Percentiles rank a stretch among this genome's conserved stretches.
phyloP scores from a whole-genome alignment of 2,113 vertebrate genomes.

The Nansenia antarctica region DNA sequence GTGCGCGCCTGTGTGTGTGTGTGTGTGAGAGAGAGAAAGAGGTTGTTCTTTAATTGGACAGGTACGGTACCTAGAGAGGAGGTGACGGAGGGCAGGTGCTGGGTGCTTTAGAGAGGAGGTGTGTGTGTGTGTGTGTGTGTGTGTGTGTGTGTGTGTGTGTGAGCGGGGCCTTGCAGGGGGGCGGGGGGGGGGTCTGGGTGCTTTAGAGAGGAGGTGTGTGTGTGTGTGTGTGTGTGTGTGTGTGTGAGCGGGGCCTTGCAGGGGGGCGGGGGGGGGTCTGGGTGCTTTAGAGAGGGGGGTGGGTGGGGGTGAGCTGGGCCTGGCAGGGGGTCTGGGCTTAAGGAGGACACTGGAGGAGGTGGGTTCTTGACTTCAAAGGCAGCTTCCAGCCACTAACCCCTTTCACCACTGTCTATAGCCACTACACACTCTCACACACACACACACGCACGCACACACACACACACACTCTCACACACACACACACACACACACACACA shows the following conservation, averaged over 20 bases:
- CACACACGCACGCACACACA: constrained; percentile 39
- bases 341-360: constrained; percentile 43
- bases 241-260: too few relatives aligned
- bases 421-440: constrained; percentile 17
- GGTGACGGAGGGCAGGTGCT: constrained; percentile 63
- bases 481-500: constrained; percentile 36
- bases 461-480: constrained; percentile 38
- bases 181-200: constrained; percentile 32
- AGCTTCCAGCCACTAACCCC: constrained; percentile 38
- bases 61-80: constrained; percentile 43
- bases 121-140: neutral
- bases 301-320: constrained; percentile 29
- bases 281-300: neutral
- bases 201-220: neutral
- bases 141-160: neutral
- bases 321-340: constrained; percentile 55
- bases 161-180: constrained; percentile 47
- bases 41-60: constrained; percentile 57
- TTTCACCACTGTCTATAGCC: constrained; percentile 9
- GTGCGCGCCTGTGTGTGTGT: constrained; percentile 25
- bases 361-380: constrained; percentile 65
- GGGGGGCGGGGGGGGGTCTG: neutral
- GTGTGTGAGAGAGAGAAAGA: neutral
- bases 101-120: neutral
- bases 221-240: constrained; percentile 15